Evolutionary conservation across 2,797 vertebrate genomes (phyloP).

Genomic region (Parambassis ranga): DNA sequence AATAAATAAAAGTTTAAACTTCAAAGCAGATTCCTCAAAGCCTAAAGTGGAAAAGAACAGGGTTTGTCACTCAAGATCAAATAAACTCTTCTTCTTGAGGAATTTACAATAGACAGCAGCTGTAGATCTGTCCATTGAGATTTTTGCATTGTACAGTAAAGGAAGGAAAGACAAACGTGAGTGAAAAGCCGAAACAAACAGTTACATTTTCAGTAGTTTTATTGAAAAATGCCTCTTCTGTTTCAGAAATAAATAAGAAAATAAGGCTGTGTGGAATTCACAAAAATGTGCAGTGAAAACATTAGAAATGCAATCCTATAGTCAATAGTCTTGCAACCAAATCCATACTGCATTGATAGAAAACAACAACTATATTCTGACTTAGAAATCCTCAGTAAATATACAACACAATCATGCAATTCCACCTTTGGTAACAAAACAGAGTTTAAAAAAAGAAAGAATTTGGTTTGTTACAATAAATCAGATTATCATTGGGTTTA

Average conservation of each 20-base stretch:
- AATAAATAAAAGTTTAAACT: slow-evolving; percentile 38
- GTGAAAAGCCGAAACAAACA: slow-evolving; percentile 27
- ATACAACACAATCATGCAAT: slow-evolving; percentile 99
- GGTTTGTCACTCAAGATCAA: slow-evolving; percentile 14
- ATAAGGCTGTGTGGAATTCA: slow-evolving; percentile 99
- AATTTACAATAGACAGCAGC: not conserved
- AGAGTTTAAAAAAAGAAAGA: slow-evolving; percentile 73
- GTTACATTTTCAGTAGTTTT: slow-evolving; percentile 99
- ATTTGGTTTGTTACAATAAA: slow-evolving; percentile 85
- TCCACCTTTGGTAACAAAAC: slow-evolving; percentile 86
- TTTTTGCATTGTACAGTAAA: not conserved
- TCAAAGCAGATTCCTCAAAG: slow-evolving; percentile 31
- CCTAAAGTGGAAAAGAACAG: not conserved
- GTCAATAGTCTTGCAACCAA: slow-evolving; percentile 95
- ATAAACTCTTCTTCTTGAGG: slow-evolving; percentile 3
- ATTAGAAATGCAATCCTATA: slow-evolving; percentile 97
- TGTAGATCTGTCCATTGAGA: not conserved
- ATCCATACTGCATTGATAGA: slow-evolving; percentile 92
- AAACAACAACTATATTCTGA: slow-evolving; percentile 89
- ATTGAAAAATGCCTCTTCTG: slow-evolving; percentile 99
- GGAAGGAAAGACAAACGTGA: slow-evolving; percentile 20
- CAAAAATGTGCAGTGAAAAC: slow-evolving; percentile 99
- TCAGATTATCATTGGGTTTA: slow-evolving; percentile 86
- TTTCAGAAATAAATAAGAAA: slow-evolving; percentile 99
- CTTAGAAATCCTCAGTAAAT: slow-evolving; percentile 93